Conservation (phyloP, 2,797 vertebrate species). For the Typhlichthys subterraneus region DNA sequence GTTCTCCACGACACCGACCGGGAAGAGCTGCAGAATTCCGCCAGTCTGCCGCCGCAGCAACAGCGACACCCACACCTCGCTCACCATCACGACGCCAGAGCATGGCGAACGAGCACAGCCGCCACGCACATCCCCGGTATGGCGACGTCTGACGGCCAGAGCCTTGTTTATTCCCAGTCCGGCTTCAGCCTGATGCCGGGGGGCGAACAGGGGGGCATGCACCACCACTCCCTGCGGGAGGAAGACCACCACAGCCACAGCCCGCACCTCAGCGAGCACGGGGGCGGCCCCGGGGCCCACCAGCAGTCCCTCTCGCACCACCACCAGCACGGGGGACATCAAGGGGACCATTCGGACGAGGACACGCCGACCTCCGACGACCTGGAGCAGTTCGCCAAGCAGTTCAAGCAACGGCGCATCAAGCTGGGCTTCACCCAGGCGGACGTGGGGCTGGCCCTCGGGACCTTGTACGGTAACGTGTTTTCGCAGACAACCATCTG, state of each 20-base stretch:
- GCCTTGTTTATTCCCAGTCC: constrained; percentile 87
- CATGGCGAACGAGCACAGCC: constrained; percentile 85
- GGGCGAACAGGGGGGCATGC: constrained; percentile 84
- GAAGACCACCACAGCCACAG: constrained; percentile 85
- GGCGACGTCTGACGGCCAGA: constrained; percentile 89
- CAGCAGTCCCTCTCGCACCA: constrained; percentile 72
- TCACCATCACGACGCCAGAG: constrained; percentile 87
- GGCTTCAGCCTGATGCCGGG: constrained; percentile 86
- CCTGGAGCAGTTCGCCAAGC: constrained; percentile 98
- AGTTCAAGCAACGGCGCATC: constrained; percentile 97
- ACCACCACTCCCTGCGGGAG: constrained; percentile 83
- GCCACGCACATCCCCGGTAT: constrained; percentile 90
- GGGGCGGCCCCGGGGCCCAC: constrained; percentile 76
- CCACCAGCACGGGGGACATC: constrained; percentile 83
- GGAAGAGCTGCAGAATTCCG: constrained; percentile 85
- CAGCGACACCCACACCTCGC: constrained; percentile 87
- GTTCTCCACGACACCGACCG: constrained; percentile 86
- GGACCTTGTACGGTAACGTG: constrained; percentile 93
- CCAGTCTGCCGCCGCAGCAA: constrained; percentile 77
- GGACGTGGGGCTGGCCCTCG: constrained; percentile 91
- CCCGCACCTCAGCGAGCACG: constrained; percentile 85
- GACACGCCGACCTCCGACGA: constrained; percentile 98
- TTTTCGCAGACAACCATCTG: constrained; percentile 99
- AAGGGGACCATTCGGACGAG: constrained; percentile 95
- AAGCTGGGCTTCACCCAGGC: constrained; percentile 97